These are phyloP conservation scores for Centruroides sculpturatus DNA, from an alignment of 1,140 invertebrate genomes.

Conservation along the genomic window DNA sequence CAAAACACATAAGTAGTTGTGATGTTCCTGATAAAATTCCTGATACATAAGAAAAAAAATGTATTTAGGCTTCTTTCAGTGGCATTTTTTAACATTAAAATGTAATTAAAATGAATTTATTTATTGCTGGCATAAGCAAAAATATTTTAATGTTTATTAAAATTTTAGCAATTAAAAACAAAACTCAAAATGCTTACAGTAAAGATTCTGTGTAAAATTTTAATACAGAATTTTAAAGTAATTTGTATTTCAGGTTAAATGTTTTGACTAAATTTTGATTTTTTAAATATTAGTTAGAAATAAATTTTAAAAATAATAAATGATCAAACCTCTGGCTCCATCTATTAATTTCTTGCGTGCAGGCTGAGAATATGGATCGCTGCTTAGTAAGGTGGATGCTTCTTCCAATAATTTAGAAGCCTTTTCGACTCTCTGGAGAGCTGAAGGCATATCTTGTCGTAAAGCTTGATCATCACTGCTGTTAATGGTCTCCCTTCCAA, in stretches of 20 bases:
- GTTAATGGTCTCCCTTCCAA: conserved; percentile 94
- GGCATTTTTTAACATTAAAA: no score
- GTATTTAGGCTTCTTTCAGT: no score
- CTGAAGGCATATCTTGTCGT: conserved; percentile 93
- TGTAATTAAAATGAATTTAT: no score
- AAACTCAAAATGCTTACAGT: not conserved
- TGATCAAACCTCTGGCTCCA: conserved; percentile 51
- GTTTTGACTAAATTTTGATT: not conserved
- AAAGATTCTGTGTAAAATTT: no score
- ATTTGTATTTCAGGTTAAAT: no score
- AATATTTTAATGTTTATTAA: not conserved
- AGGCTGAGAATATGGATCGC: conserved; percentile 86
- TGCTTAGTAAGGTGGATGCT: conserved; percentile 84
- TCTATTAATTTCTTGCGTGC: conserved; percentile 88
- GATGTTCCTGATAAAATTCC: conserved; percentile 93
- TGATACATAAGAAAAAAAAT: conserved; percentile 1
- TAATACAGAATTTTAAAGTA: no score
- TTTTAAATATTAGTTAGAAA: not conserved
- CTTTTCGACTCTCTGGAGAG: conserved; percentile 78
- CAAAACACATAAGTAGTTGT: conserved; percentile 85
- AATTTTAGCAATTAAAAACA: not conserved
- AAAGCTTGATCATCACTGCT: conserved; percentile 90
- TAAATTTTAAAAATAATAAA: not conserved
- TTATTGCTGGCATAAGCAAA: not conserved
- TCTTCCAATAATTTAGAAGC: conserved; percentile 87